Base-by-base conservation (phyloP, 1,140 invertebrate genomes). In the Papilio xuthus region DNA sequence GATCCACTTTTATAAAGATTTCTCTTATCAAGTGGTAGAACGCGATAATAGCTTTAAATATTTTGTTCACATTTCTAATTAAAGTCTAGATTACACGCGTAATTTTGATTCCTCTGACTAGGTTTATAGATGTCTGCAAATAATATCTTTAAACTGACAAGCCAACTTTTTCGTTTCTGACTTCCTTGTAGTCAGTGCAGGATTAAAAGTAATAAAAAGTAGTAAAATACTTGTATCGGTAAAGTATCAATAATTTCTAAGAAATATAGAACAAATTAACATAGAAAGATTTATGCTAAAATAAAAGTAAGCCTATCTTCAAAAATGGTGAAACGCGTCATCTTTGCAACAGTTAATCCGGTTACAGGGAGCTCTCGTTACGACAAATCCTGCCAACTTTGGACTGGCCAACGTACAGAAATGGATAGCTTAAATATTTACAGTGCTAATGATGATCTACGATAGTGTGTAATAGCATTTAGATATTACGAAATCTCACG, bases 201-300 rank as follows among this genome's bases (percentile, higher is more conserved):
- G 20, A 41, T 41, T 26, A 37, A 42, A 7, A 71, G 4, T 72
- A 26, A 32, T 9, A 53, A 15, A 32, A 32, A 32, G 6, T 32
- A 32, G 6, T 50, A 15, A 50, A 50, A 50, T 28, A 4, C 13
- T 4, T 82, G 50, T 80, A 76, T 73, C 47, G 77, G 70, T 37
- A 77, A 72, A 80, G 67, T 41, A 37, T 37, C 67, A 32, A 41
- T 15, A 70, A 9, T 71, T 44, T 53, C 28, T 69, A 12, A 53
- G 44, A 60, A 23, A 63, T 78, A 70, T 70, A 73, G 70, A 26
- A 78, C 70, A 72, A 63, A 74, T 74, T 72, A 18, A 20, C 70
- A 69, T 74, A n/a, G 12, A 67, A 67, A 2, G 26, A 15, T 67
- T 32, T 28, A 67, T 67, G 60, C 60, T 67, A 67, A 67, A 28